A percentile compares a stretch with the other conserved stretches of the same genome.
Evolutionary conservation across 2,797 vertebrate genomes (phyloP).

Genomic region (Macropodus opercularis): DNA sequence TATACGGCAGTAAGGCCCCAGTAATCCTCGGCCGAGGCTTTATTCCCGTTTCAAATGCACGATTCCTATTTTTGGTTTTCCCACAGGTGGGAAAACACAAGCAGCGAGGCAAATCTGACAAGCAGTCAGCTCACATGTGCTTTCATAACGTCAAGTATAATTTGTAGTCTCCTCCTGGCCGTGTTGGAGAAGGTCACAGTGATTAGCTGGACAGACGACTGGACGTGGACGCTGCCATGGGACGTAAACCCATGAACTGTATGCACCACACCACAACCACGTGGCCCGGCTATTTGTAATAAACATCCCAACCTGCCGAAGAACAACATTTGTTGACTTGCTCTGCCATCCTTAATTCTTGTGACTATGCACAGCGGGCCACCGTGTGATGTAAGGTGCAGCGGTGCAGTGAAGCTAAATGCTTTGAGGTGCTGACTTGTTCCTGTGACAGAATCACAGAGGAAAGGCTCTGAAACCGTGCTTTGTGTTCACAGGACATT

Average conservation of each 20-base stretch:
- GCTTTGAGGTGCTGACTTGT: conserved; percentile 19
- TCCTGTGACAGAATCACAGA: conserved; percentile 39
- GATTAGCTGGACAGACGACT: conserved; percentile 40
- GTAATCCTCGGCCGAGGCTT: background rate
- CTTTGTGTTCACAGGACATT: conserved; percentile 28
- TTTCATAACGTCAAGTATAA: conserved; percentile 43
- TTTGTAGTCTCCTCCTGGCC: conserved; percentile 38
- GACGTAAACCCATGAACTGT: conserved; percentile 21
- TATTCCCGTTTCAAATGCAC: background rate
- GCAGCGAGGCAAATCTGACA: conserved; percentile 16
- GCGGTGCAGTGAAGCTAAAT: background rate
- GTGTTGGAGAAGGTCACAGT: conserved; percentile 32
- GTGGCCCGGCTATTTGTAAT: conserved; percentile 33
- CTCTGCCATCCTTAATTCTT: conserved; percentile 58
- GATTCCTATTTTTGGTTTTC: conserved; percentile 12
- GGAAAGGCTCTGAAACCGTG: conserved; percentile 34
- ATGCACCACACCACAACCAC: conserved; percentile 31
- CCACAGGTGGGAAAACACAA: conserved; percentile 3
- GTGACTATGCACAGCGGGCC: conserved; percentile 51
- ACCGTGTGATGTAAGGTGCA: conserved; percentile 17
- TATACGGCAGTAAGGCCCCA: background rate
- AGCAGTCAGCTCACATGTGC: conserved; percentile 12
- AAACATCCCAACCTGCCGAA: conserved; percentile 42
- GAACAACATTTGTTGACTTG: conserved; percentile 53
- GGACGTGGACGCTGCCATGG: conserved; percentile 39